A percentile compares a stretch with the other conserved stretches of the same genome.
Evolutionary conservation across 2,113 vertebrate genomes (phyloP).

Genomic region (Dascyllus trimaculatus): DNA sequence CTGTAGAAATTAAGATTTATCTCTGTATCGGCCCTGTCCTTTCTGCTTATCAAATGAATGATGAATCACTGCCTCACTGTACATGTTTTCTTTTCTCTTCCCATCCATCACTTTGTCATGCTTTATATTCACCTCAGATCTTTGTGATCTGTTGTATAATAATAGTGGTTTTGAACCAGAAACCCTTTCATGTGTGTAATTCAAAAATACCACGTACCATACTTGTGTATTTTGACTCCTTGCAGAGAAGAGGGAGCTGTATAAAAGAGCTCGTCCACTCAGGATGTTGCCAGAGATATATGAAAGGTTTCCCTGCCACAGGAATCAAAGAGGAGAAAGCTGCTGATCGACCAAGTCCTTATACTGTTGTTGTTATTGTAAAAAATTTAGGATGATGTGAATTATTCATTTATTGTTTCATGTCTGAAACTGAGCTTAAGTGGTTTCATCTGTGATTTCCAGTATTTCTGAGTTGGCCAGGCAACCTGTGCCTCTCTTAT

Average conservation of each 20-base stretch:
- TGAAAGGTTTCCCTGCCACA: background rate
- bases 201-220: background rate
- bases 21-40: background rate
- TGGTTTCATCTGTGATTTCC: conserved; percentile 27
- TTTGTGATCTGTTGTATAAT: background rate
- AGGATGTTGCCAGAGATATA: conserved; percentile 9
- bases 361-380: background rate
- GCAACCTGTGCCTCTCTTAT: conserved; percentile 13
- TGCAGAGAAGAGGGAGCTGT: background rate
- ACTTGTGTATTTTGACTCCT: background rate
- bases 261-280: conserved; percentile 6
- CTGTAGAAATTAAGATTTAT: conserved; percentile 13
- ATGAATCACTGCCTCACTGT: conserved; percentile 10
- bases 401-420: conserved; percentile 33
- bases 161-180: conserved; percentile 12
- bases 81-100: conserved; percentile 1
- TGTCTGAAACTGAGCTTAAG: conserved; percentile 21
- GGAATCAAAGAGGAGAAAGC: conserved; percentile 5
- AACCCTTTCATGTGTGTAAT: background rate
- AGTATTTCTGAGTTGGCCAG: background rate
- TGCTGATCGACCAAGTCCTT: conserved; percentile 4
- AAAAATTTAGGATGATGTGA: conserved; percentile 26
- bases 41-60: background rate
- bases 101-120: background rate
- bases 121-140: background rate